Conservation (phyloP, 2,888 invertebrate species). For the Corbicula japonica region DNA sequence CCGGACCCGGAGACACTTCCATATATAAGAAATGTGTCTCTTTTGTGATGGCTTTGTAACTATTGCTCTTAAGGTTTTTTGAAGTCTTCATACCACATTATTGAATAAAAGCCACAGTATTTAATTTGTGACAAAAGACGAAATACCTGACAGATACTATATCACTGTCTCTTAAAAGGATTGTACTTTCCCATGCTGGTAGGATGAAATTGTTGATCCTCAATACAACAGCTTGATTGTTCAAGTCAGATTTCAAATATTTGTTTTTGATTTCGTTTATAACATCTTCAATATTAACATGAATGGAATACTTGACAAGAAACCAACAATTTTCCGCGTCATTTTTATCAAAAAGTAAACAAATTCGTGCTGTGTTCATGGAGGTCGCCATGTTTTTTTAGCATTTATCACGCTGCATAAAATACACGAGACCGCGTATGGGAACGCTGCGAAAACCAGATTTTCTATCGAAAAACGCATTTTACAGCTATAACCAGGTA, state of each 20-base stretch:
- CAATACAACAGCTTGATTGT: constrained; percentile 35
- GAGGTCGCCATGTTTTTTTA: constrained; percentile 65
- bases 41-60: too few species aligned
- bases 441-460: too few species aligned
- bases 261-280: constrained; percentile 35
- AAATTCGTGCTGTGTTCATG: constrained; percentile 61
- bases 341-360: constrained; percentile 60
- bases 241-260: constrained; percentile 4
- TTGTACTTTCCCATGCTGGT: constrained; percentile 61
- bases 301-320: constrained; percentile 55
- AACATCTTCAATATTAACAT: constrained; percentile 36
- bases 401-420: constrained; percentile 12
- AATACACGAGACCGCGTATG: too few species aligned
- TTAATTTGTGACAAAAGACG: neutral
- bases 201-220: constrained; percentile 54
- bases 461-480: too few species aligned
- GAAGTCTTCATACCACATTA: too few species aligned
- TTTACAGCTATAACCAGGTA: too few species aligned
- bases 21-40: too few species aligned
- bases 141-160: constrained; percentile 54
- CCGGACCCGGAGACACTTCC: too few species aligned
- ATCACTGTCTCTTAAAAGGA: constrained; percentile 66
- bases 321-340: constrained; percentile 63
- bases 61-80: too few species aligned
- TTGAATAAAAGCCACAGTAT: too few species aligned